phyloP scores from a whole-genome alignment of 1,140 invertebrate species.

The Phymastichus coffea region DNA sequence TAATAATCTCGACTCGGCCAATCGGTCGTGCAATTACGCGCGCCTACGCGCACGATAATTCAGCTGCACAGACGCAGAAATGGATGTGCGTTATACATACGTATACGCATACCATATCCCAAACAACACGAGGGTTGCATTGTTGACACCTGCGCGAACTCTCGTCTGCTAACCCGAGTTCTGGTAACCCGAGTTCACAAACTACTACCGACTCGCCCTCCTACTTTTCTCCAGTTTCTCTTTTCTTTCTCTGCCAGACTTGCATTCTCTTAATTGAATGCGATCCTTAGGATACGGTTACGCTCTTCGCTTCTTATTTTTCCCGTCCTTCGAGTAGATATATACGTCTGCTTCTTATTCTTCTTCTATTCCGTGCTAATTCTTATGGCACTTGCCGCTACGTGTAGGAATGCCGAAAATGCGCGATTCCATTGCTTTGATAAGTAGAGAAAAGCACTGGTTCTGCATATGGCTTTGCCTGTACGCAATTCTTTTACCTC shows the following conservation, averaged over 20 bases:
- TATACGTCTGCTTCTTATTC: too few relatives aligned
- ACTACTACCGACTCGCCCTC: neutral
- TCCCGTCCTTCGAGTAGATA: too few relatives aligned
- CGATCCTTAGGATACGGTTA: neutral
- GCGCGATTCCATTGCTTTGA: too few relatives aligned
- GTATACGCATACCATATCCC: too few relatives aligned
- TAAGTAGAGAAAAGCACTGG: too few relatives aligned
- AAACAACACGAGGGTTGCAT: slow-evolving; percentile 19
- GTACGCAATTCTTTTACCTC: neutral
- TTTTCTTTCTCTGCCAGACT: neutral
- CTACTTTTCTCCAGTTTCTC: neutral
- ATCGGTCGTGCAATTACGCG: slow-evolving; percentile 4
- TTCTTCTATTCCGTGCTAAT: slow-evolving; percentile 7
- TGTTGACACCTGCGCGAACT: slow-evolving; percentile 15
- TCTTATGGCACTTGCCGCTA: too few relatives aligned
- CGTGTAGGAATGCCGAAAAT: too few relatives aligned
- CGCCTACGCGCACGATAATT: neutral
- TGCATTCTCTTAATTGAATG: slow-evolving; percentile 1
- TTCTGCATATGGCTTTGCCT: too few relatives aligned
- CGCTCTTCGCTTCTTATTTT: neutral
- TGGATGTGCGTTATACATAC: neutral
- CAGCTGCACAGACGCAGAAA: neutral
- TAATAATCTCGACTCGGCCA: neutral
- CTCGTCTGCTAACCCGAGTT: too few relatives aligned
- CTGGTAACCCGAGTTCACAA: slow-evolving; percentile 1